Base-by-base conservation (phyloP, 2,888 invertebrate genomes). In the Chaitophorus viminalis region DNA sequence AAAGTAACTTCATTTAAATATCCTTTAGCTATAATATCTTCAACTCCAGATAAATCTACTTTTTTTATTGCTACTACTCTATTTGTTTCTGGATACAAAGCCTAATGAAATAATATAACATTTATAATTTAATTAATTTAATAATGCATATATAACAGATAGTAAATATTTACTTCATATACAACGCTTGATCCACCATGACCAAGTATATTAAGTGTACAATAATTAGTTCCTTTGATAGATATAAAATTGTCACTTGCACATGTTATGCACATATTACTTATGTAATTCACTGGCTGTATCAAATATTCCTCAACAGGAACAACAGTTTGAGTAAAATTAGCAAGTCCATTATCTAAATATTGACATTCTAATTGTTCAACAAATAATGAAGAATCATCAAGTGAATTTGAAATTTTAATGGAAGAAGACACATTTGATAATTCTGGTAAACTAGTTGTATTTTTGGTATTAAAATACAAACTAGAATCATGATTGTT, bases 121-220 rank as follows among this genome's bases (percentile, higher is more conserved):
- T 31, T n/a, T 39, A 39, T 6, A 5, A 39, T 5, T 5, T 39
- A 6, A 39, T 3, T 39, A 39, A 39, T 39, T 39, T 39, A 39
- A 39, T 39, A 39, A 39, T 6, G 4, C 6, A 39, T 39, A 6
- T 6, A 39, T 39, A 39, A 39, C 36, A 39, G 65, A 39, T 6
- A 39, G 65, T 79, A 60, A 21, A 68, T 60, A 72, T 33, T 76
- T 65, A 91, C 92, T 90, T 91, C 90, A 88, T 91, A 95, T 5
- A 98, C 98, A 91, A 95, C 94, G 90, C 97, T 96, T 87, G 97
- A 97, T 72, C 98, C 98, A n/a, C 98, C 98, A 90, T 93, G 94
- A 0, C 98, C 98, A 78, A 98, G 92, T 90, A 94, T 93, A 89
- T 95, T 95, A 25, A 96, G 92, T 82, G 96, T 93, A 89, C 94